Conservation (phyloP, 2,797 vertebrate species). For the Hephaestus fuliginosus region DNA sequence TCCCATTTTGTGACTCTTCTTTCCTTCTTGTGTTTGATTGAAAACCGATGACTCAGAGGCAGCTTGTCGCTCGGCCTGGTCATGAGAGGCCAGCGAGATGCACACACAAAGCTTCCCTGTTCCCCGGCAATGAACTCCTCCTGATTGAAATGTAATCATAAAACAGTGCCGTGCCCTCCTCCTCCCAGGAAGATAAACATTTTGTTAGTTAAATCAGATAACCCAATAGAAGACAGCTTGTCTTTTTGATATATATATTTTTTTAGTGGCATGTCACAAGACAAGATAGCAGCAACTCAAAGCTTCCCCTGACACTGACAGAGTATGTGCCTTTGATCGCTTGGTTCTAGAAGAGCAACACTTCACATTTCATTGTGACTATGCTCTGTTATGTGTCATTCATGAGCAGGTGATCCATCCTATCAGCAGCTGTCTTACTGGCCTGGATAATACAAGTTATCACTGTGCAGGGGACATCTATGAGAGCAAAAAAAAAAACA, state of each 20-base stretch:
- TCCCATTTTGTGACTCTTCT: constrained; percentile 25
- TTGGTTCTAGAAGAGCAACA: background rate
- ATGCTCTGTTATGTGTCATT: background rate
- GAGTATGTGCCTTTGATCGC: background rate
- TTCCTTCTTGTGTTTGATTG: background rate
- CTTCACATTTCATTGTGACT: background rate
- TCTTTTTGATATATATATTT: background rate
- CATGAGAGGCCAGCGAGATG: constrained; percentile 35
- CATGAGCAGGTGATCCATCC: background rate
- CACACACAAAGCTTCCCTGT: constrained; percentile 34
- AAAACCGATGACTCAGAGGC: constrained; percentile 48
- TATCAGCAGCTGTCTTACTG: background rate
- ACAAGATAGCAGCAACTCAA: background rate
- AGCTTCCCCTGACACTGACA: background rate
- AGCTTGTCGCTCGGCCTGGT: constrained; percentile 10
- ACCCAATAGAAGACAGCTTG: constrained; percentile 1
- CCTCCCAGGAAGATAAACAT: constrained; percentile 23
- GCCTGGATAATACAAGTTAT: background rate
- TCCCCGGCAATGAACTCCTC: background rate
- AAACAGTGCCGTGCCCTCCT: constrained; percentile 8
- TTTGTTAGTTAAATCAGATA: constrained; percentile 27
- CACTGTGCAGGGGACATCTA: background rate
- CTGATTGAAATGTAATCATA: constrained; percentile 2
- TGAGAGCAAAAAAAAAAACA: background rate
- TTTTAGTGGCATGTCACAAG: constrained; percentile 26